Evolutionary conservation across 2,797 vertebrate species (phyloP), one percentile per base, ranked within the genome.

Genomic region (Enteromius trimaculatus): DNA sequence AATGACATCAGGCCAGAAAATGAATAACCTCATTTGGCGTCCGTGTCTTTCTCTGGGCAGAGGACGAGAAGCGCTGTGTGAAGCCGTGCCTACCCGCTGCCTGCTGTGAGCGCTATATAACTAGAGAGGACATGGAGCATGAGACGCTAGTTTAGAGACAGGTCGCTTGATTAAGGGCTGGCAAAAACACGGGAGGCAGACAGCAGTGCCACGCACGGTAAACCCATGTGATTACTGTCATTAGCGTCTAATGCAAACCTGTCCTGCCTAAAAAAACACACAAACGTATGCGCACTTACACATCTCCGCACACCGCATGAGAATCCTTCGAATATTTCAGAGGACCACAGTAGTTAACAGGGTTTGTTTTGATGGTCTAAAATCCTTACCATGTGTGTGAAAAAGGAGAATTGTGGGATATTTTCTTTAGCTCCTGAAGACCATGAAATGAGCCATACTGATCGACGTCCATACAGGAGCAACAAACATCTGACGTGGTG

Each of bases 1-100:
- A 88, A 91, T 93, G 92, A 93, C 90, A 93, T 93, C 92, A 92
- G 86, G 85, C 85, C 86, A 90, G 83, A 89, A 88, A 89, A 71
- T 89, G 86, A 85, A 86, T 81, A 85, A 89, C 86, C 87, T 89
- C 88, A 84, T 92, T 90, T 90, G 87, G 80, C 78, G 81, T 84
- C 64, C 47, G 44, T 70, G 79, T 78, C 42, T 62, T 81, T 70
- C 79, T 71, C 31, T 64, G 72, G 71, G 26, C 39, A 77, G 79
- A 29, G 66, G 23, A 71, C 1, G 19, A 75, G 60, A 79, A 37
- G 34, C 9, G 1, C 10, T 58, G 47, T 72, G 47, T 68, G 77
- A 80, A 58, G 70, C 21, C 13, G 2, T 75, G 60, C 55, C 77
- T 74, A 37, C 31, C 31, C 26, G 13, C 34, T 31, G 84, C 42